Percentiles rank a stretch among this genome's conserved stretches.
Conservation (phyloP, 2,888 invertebrate genomes). For the Pristionchus arcanus region DNA sequence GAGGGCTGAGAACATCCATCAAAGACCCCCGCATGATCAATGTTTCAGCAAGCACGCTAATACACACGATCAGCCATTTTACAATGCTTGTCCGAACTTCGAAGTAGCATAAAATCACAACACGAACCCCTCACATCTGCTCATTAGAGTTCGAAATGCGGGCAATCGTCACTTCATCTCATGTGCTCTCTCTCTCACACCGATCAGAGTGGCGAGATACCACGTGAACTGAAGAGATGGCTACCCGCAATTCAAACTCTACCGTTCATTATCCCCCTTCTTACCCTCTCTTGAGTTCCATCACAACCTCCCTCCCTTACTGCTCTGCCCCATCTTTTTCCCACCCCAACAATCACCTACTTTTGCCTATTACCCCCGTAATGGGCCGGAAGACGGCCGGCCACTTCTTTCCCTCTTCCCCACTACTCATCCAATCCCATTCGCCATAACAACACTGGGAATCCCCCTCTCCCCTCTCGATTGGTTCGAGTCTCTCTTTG, state of each 20-base stretch:
- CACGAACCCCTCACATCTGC: neutral
- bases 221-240: too few species aligned
- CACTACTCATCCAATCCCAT: constrained; percentile 12
- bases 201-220: too few species aligned
- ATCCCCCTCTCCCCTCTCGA: constrained; percentile 16
- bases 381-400: constrained; percentile 21
- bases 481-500: neutral
- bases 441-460: constrained; percentile 34
- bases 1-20: constrained; percentile 2
- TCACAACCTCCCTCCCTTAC: neutral
- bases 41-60: neutral
- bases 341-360: constrained; percentile 34
- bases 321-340: neutral
- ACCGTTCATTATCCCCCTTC: neutral
- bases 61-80: neutral
- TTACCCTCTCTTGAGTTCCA: neutral
- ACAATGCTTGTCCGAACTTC: neutral
- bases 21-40: neutral
- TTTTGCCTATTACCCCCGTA: constrained; percentile 28
- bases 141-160: too few species aligned
- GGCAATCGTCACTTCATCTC: too few species aligned
- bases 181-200: too few species aligned
- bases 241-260: too few species aligned
- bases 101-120: neutral
- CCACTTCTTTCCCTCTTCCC: neutral